Percentiles rank a stretch among this genome's conserved stretches.
Evolutionary conservation across 2,888 invertebrate species (phyloP).

Genomic region (Helobdella robusta): DNA sequence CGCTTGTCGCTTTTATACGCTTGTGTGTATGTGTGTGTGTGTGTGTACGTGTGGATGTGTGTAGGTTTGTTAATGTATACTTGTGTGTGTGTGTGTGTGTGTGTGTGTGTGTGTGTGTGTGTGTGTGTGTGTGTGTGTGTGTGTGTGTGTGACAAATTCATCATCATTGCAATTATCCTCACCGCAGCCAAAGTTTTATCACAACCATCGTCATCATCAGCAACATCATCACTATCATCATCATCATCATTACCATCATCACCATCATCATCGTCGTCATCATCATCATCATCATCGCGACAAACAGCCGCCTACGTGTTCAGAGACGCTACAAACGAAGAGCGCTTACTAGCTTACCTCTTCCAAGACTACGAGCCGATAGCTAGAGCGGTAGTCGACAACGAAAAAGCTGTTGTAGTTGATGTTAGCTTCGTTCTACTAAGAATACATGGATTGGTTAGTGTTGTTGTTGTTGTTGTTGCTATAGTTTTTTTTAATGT

Average conservation of each 20-base stretch:
- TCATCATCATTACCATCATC: neutral
- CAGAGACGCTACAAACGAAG: slow-evolving; percentile 33
- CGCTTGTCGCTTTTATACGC: no score
- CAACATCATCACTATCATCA: slow-evolving; percentile 5
- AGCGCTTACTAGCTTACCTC: slow-evolving; percentile 32
- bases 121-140: no score
- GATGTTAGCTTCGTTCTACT: slow-evolving; percentile 34
- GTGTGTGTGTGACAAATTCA: no score
- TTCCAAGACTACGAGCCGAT: slow-evolving; percentile 35
- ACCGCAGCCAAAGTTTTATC: neutral
- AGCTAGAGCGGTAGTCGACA: slow-evolving; percentile 33
- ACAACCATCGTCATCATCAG: slow-evolving; percentile 5
- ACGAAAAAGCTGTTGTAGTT: slow-evolving; percentile 31
- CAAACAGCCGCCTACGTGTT: slow-evolving; percentile 27
- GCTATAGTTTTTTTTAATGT: no score
- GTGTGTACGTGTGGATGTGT: no score
- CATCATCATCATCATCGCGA: neutral
- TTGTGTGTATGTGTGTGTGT: no score
- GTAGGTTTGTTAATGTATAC: no score
- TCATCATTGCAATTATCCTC: neutral
- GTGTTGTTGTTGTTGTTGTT: slow-evolving; percentile 17
- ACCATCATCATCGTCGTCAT: slow-evolving; percentile 15
- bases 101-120: no score
- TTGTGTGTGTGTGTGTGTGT: no score
- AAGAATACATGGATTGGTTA: slow-evolving; percentile 35